Base-by-base conservation (phyloP, 2,888 invertebrate genomes). In the Nephrotoma guestfalica region DNA sequence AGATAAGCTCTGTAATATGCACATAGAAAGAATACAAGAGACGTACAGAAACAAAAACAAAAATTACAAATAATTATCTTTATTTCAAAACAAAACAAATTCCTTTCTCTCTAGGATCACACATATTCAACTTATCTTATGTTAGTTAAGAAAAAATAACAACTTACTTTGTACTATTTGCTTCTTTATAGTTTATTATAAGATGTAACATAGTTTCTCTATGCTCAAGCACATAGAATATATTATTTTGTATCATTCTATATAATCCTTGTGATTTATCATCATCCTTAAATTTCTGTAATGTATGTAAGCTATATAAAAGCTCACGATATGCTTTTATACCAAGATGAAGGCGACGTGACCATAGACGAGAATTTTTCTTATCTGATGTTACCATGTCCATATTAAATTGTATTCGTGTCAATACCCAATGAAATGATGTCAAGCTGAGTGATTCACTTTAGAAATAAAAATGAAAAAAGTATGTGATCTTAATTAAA, bases 191-290 rank as follows among this genome's bases (percentile, higher is more conserved):
- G 89, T 94, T 95, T 88, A 96, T 93, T 89, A 98, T 92, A 88
- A 97, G 94, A 86, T 94, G 94, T 87, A 97, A 92, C 89, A 97
- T 94, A 88, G 97, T 95, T 91, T 99, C 99, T 88, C 99, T 94
- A 91, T 98, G 98, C 91, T 99, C 99, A 89, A 96, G 93, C 85
- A 98, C 96, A 92, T 99, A 99, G 92, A 99, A 97, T 88, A 97
- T 94, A 91, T 97, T 97, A 91, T 96, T 96, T 91, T 98, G 96
- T 88, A 99, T 94, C 89, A 97, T 96, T 92, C 95, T 95, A 71
- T 97, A 95, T 15, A 97, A 96, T 86, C 96, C 95, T 88, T 94
- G 93, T 0, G 98, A 95, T 41, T 93, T 93, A 51, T 92, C 91
- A 90, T 97, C 96, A 2, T 92, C 90, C 6, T 86, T 30, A 87